Conservation (phyloP, 1,140 invertebrate species). For the Heliconius hermathena region DNA sequence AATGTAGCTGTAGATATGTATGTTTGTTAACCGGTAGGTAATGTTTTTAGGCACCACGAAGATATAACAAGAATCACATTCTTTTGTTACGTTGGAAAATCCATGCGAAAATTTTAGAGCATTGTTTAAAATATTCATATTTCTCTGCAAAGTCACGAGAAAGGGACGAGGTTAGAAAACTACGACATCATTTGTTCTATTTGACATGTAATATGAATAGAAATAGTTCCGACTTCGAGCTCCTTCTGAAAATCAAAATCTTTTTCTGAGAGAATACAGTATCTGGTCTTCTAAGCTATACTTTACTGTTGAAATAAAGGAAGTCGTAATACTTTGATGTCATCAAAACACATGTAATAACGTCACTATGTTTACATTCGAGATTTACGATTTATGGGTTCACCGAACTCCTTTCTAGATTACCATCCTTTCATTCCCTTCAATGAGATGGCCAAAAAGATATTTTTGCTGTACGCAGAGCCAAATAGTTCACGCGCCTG, state of each 20-base stretch:
- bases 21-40: background rate
- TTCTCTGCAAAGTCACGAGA: background rate
- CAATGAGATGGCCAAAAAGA: conserved; percentile 43
- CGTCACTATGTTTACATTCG: conserved; percentile 39
- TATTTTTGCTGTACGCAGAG: conserved; percentile 38
- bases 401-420: conserved; percentile 50
- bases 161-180: background rate
- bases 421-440: conserved; percentile 49
- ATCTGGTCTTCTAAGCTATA: conserved; percentile 15
- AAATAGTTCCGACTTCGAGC: conserved; percentile 16
- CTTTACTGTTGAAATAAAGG: conserved; percentile 39
- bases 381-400: conserved; percentile 45
- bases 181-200: background rate
- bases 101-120: background rate
- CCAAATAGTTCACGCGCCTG: conserved; percentile 18
- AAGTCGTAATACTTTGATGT: conserved; percentile 40
- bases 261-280: conserved; percentile 17
- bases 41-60: background rate
- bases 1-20: no score
- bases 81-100: conserved; percentile 1
- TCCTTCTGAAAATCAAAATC: background rate
- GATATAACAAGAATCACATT: background rate
- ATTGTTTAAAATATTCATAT: conserved; percentile 13
- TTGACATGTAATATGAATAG: conserved; percentile 11
- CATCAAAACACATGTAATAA: conserved; percentile 41